Evolutionary conservation across 2,888 invertebrate genomes (phyloP).

Genomic region (Rhagophthalmus giganteus): DNA sequence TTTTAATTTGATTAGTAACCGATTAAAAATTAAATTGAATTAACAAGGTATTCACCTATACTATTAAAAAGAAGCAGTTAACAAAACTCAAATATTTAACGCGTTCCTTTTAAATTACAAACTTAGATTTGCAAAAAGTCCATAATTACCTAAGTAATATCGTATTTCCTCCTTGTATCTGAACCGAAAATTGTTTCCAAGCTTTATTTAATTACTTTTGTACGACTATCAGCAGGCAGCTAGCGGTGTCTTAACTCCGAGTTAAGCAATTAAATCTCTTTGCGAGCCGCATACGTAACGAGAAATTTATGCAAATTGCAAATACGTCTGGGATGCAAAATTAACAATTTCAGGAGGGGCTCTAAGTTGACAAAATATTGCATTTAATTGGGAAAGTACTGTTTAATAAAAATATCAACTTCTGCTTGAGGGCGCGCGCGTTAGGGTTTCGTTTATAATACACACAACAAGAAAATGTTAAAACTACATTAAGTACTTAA

Average conservation of each 20-base stretch:
- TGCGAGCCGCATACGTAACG: constrained; percentile 52
- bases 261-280: constrained; percentile 52
- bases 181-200: constrained; percentile 50
- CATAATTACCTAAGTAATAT: constrained; percentile 29
- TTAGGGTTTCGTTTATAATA: neutral
- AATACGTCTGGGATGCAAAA: constrained; percentile 45
- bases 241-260: constrained; percentile 50
- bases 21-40: no score
- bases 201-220: constrained; percentile 51
- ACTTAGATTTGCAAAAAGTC: constrained; percentile 26
- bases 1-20: no score
- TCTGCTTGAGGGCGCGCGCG: no score
- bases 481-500: no score
- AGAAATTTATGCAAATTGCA: constrained; percentile 51
- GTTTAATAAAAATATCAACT: neutral
- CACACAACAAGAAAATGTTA: no score
- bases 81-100: neutral
- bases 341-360: constrained; percentile 41
- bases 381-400: constrained; percentile 12
- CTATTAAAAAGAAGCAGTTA: neutral
- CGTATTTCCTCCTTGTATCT: constrained; percentile 37
- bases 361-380: constrained; percentile 24
- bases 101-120: constrained; percentile 18
- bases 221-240: constrained; percentile 46
- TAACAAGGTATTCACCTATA: neutral